These are phyloP conservation scores for Bembecia ichneumoniformis DNA, from an alignment of 2,888 invertebrate species.

Conservation along the genomic window DNA sequence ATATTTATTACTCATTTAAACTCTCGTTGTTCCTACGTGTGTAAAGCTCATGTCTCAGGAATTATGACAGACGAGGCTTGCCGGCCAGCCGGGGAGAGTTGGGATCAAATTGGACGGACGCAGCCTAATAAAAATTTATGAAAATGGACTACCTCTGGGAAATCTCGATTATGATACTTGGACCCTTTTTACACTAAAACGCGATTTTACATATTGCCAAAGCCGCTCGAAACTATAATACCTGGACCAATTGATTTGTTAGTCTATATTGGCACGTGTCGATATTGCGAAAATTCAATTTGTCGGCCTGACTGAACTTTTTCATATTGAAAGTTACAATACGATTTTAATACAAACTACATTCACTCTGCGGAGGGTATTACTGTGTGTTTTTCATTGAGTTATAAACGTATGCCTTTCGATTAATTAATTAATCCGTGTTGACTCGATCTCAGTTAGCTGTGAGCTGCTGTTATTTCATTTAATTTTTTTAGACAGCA, in stretches of 20 bases:
- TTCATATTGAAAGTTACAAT: neutral
- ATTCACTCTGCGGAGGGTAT: neutral
- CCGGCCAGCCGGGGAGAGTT: conserved; percentile 12
- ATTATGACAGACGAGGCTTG: conserved; percentile 14
- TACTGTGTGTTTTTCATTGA: neutral
- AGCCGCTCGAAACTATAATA: neutral
- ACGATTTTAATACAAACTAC: neutral
- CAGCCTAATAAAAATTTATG: conserved; percentile 32
- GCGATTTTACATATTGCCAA: conserved; percentile 23
- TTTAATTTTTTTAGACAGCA: conserved; percentile 32
- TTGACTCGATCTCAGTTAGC: conserved; percentile 18
- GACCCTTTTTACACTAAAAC: conserved; percentile 19
- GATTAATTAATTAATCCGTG: conserved; percentile 22
- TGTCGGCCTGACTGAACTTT: neutral
- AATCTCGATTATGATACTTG: conserved; percentile 29
- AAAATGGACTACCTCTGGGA: conserved; percentile 33
- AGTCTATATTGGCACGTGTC: neutral
- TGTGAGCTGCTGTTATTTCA: conserved; percentile 41
- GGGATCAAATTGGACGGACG: conserved; percentile 28
- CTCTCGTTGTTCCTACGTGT: neutral
- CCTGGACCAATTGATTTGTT: neutral
- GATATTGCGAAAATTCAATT: neutral
- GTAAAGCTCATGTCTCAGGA: conserved; percentile 9
- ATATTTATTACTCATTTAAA: too few relatives aligned
- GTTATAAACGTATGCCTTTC: neutral